Evolutionary conservation across 1,140 invertebrate species (phyloP), one percentile per base, ranked within the genome.

Genomic region (Cyclargus thomasi): DNA sequence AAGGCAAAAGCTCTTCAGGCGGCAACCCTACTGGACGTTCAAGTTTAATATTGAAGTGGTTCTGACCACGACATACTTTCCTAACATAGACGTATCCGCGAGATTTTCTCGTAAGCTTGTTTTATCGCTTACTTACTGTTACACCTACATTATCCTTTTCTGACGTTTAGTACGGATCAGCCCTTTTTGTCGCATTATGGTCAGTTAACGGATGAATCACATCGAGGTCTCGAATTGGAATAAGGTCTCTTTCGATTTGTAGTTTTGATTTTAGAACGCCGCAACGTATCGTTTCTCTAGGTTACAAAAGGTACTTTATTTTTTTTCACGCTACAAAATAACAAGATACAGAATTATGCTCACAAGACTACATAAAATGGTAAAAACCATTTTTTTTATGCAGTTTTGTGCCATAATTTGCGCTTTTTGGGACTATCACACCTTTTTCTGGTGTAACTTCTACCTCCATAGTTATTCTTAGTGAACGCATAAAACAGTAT

Each of bases 11-110:
- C 39, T 47, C 39, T 47, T 14, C 39, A 47, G 29, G 39, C 39
- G 14, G 8, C 39, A 47, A 47, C 14, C 64, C 65, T 53, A 63
- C 39, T 71, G 55, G 55, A 47, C 39, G 39, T 47, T 47, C 39
- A 47, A 47, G 39, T 47, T 47, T 47, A 47, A 47, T 47, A 47
- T 47, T 47, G 39, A 2, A 64, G 70, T 71, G 70, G 70, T 71
- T 20, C 65, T 55, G 65, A 66, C 65, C 47, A 71, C 75, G 82
- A 73, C 83, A 86, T 77, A 86, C 84, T 86, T 86, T 83, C 84
- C 77, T 81, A 79, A 80, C 76, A 77, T 73, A 78, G 74, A 77
- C 70, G 76, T 75, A 83, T 86, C 84, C 85, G 86, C 75, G 62
- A 68, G 67, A 67, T 68, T 80, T 79, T 80, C 77, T 80, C 68